Percentiles rank a stretch among this genome's conserved stretches.
These are phyloP conservation scores for Rhopilema esculentum DNA, from an alignment of 30 jellyfish, hydroid and myxozoan species.

Conservation along the genomic window DNA sequence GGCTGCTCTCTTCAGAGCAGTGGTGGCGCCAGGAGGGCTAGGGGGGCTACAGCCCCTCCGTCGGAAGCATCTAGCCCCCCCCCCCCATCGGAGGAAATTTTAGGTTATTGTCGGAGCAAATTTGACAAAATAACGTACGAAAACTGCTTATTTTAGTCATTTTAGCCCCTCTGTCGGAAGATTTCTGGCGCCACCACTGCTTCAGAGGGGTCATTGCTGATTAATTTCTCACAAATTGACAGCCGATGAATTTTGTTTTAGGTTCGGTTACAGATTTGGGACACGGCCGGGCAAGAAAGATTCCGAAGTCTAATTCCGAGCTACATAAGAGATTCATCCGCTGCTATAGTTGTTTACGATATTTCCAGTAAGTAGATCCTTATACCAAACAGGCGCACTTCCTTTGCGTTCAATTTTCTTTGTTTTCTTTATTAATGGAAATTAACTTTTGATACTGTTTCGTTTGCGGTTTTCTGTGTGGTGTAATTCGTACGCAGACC, in stretches of 20 bases:
- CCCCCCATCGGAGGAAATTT: too few relatives aligned
- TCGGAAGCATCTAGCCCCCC: too few relatives aligned
- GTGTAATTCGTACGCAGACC: background rate
- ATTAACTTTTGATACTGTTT: background rate
- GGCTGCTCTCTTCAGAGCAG: too few relatives aligned
- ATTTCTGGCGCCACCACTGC: too few relatives aligned
- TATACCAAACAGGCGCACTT: background rate
- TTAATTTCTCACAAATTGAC: too few relatives aligned
- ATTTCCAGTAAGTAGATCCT: conserved; percentile 78
- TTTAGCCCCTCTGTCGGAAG: too few relatives aligned
- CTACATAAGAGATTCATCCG: conserved; percentile 97
- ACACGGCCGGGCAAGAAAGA: conserved; percentile 99
- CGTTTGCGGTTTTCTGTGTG: background rate
- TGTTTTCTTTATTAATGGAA: background rate
- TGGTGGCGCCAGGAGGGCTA: too few relatives aligned
- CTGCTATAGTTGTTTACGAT: conserved; percentile 96
- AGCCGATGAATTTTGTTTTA: conserved; percentile 26
- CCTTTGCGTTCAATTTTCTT: background rate
- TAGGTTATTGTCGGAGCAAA: too few relatives aligned
- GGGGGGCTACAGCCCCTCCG: too few relatives aligned
- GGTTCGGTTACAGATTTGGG: conserved; percentile 99
- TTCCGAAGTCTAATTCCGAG: conserved; percentile 96
- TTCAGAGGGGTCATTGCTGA: too few relatives aligned
- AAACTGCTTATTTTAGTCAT: too few relatives aligned
- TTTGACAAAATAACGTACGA: too few relatives aligned